Conservation (phyloP, 2,113 vertebrate genomes). For the Fulica atra region DNA sequence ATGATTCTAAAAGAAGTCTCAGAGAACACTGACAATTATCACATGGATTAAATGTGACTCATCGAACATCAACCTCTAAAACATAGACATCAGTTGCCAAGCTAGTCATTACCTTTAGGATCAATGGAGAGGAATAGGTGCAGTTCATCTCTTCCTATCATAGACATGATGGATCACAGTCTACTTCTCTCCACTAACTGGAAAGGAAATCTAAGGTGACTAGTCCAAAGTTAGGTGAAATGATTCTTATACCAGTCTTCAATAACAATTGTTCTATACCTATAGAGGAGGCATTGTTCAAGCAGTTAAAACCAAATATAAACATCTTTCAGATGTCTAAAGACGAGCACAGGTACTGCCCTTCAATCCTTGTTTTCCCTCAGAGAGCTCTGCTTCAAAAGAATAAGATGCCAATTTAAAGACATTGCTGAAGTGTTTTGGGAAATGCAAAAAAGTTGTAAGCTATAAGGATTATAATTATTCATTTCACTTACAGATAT, state of each 20-base stretch:
- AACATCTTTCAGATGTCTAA: neutral
- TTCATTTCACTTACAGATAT: neutral
- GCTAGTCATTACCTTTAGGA: neutral
- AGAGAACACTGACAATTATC: neutral
- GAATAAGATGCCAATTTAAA: neutral
- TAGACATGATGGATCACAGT: neutral
- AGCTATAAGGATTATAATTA: neutral
- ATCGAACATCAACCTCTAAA: neutral
- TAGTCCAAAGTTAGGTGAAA: neutral
- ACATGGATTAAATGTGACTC: neutral
- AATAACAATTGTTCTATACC: neutral
- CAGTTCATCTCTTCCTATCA: neutral
- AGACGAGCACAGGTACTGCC: neutral
- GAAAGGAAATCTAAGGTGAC: neutral
- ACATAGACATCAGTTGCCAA: neutral
- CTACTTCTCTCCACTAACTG: neutral
- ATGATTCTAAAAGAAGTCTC: neutral
- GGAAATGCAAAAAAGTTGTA: neutral
- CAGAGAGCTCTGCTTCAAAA: neutral
- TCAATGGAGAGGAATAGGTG: neutral
- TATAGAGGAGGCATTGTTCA: neutral
- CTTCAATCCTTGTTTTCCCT: neutral
- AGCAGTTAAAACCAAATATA: neutral
- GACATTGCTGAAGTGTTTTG: fast-evolving
- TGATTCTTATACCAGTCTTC: neutral